Base-by-base conservation (phyloP, 2,888 invertebrate species). In the Fragum whitleyi region DNA sequence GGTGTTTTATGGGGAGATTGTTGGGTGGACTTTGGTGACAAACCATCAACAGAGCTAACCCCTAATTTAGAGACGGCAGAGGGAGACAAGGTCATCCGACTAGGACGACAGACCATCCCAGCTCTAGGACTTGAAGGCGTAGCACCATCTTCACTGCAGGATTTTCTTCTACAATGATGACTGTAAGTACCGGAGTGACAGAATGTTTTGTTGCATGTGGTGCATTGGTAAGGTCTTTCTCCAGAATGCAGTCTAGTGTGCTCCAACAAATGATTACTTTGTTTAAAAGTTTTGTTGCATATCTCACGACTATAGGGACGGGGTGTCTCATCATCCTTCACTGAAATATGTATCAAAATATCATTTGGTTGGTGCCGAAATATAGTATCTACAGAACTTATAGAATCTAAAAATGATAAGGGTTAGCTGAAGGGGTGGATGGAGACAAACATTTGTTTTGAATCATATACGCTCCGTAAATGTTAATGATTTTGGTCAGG, bases 121-220 rank as follows among this genome's bases (percentile, higher is more conserved):
- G 57, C 29, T 9, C 74, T 53, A 7, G 42, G 23, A 32, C 51
- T 36, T 19, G 29, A 21, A 11, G 23, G 11, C 1, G 28, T 57
- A 19, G 28, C 67, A 32, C 53, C 42, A 23, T 79, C 81, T 32
- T 67, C 72, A 23, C 71, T 68, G 70, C 85, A 85, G 71, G 77
- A 78, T 77, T 85, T 85, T 71, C 77, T 83, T 47, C 79, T 88
- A 70, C 87, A 86, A 68, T 88, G 88, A 74, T 88, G 88, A 69
- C 87, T 87, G 84, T 88, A 88, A 51, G 88, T 87, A 67, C 88
- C 88, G 2, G 88, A 88, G 79, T 88, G 88, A 71, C 86, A 85
- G 85, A 88, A 88, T 62, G 86, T 86, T 73, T 88, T 88, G 53
- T 84, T 84, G 74, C 88, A 88, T 59, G 80, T 75, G 14, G 83